Conservation (phyloP, 2,113 vertebrate species). For the Triplophysa rosa region DNA sequence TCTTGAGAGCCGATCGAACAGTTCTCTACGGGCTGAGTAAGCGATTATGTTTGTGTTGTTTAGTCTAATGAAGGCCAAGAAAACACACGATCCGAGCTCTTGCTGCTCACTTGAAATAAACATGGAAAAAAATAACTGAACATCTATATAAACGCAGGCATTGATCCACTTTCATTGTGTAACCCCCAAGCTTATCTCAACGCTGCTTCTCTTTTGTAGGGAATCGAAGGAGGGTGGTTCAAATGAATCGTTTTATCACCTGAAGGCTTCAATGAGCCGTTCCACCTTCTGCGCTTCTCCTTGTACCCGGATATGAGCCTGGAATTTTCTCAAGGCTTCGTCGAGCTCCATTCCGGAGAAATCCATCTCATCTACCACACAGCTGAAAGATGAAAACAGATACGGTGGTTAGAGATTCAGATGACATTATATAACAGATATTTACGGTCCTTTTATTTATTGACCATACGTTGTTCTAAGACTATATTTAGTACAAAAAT, state of each 20-base stretch:
- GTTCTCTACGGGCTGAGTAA: constrained; percentile 49
- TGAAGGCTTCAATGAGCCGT: constrained; percentile 93
- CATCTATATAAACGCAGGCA: neutral
- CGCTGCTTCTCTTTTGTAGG: neutral
- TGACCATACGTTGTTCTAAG: no score
- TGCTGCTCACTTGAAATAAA: neutral
- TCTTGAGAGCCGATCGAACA: constrained; percentile 53
- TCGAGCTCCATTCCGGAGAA: constrained; percentile 94
- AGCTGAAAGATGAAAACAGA: constrained; percentile 72
- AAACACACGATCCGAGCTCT: constrained; percentile 9
- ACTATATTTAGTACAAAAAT: no score
- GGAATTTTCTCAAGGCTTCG: constrained; percentile 95
- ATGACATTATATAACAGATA: no score
- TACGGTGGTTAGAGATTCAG: neutral
- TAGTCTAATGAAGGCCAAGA: constrained; percentile 51
- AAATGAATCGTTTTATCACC: constrained; percentile 68
- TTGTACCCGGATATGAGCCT: constrained; percentile 95
- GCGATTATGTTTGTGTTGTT: constrained; percentile 34
- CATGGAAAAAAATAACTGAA: neutral
- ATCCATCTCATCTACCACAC: constrained; percentile 98
- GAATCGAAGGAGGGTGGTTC: neutral
- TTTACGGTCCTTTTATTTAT: no score
- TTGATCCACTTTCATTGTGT: neutral
- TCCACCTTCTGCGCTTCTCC: constrained; percentile 98
- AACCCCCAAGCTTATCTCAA: neutral